Percentiles rank a stretch among this genome's conserved stretches.
Evolutionary conservation across 2,888 invertebrate genomes (phyloP).

Genomic region (Caenorhabditis sp.): DNA sequence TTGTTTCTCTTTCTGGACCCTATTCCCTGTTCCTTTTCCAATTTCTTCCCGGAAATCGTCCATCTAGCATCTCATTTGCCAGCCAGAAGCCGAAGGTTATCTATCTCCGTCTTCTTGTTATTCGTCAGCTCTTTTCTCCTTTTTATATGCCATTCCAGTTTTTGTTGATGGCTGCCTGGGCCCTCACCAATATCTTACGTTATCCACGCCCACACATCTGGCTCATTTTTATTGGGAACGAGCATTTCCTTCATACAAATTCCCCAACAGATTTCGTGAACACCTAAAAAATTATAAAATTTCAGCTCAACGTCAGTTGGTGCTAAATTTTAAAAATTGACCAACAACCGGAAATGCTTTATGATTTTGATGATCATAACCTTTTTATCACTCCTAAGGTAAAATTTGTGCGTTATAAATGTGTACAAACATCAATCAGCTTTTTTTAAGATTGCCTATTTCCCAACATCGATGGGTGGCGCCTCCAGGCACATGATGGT

Average conservation of each 20-base stretch:
- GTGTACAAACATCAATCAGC: too few species aligned
- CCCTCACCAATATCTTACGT: constrained; percentile 10
- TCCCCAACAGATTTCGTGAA: too few species aligned
- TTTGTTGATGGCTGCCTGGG: constrained; percentile 32
- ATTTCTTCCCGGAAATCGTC: constrained; percentile 41
- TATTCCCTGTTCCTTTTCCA: not conserved
- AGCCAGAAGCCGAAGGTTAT: constrained; percentile 27
- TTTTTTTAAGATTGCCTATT: constrained; percentile 65
- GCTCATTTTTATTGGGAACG: constrained; percentile 16
- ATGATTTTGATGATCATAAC: constrained; percentile 78
- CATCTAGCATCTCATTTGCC: constrained; percentile 42
- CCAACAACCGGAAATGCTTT: too few species aligned
- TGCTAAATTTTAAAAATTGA: too few species aligned
- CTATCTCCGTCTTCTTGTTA: constrained; percentile 28
- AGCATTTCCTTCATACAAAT: not conserved
- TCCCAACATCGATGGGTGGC: constrained; percentile 73
- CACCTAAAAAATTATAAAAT: too few species aligned
- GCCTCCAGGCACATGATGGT: constrained; percentile 81
- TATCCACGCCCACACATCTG: constrained; percentile 33
- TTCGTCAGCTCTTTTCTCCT: constrained; percentile 30
- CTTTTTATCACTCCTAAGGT: constrained; percentile 77
- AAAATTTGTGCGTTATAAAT: too few species aligned
- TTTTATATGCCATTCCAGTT: constrained; percentile 24
- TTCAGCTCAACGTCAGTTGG: too few species aligned
- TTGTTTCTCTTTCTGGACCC: too few species aligned